Conservation (phyloP, 2,888 invertebrate species). For the Sceliomorpha sp. region DNA sequence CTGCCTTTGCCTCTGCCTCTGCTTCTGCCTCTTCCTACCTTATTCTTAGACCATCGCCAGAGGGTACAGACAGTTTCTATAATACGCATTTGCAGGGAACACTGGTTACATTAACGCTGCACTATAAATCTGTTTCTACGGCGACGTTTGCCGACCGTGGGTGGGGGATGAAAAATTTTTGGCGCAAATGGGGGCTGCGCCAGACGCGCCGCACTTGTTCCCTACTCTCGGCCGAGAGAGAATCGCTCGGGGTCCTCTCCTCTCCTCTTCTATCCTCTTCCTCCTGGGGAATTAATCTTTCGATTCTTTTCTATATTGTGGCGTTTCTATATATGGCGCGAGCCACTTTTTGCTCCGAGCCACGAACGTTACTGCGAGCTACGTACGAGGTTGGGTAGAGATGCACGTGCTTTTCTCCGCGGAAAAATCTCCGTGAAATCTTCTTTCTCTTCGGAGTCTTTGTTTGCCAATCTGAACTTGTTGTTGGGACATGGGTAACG, state of each 20-base stretch:
- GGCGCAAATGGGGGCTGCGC: slow-evolving; percentile 48
- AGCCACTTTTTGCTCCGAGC: slow-evolving; percentile 22
- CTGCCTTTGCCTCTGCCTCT: too few species aligned
- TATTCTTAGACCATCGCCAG: slow-evolving; percentile 49
- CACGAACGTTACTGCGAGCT: background rate
- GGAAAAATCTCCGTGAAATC: too few species aligned
- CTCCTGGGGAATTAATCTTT: slow-evolving; percentile 43
- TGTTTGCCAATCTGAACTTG: too few species aligned
- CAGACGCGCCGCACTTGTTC: slow-evolving; percentile 27
- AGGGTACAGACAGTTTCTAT: slow-evolving; percentile 53
- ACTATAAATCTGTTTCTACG: slow-evolving; percentile 48
- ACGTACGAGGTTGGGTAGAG: background rate
- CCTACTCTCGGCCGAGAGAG: slow-evolving; percentile 6
- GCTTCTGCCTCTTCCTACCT: too few species aligned
- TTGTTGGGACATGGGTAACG: too few species aligned
- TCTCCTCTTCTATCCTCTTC: too few species aligned
- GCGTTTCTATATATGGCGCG: slow-evolving; percentile 6
- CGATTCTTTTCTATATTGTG: slow-evolving; percentile 24
- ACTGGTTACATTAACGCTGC: slow-evolving; percentile 49
- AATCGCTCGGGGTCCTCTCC: slow-evolving; percentile 44
- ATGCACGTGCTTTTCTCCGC: too few species aligned
- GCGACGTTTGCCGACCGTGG: slow-evolving; percentile 10
- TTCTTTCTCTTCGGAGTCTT: too few species aligned
- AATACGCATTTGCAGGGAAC: slow-evolving; percentile 44
- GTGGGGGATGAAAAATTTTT: slow-evolving; percentile 48